phyloP scores from a whole-genome alignment of 2,888 invertebrate genomes.

The Stenotaenia linearis region DNA sequence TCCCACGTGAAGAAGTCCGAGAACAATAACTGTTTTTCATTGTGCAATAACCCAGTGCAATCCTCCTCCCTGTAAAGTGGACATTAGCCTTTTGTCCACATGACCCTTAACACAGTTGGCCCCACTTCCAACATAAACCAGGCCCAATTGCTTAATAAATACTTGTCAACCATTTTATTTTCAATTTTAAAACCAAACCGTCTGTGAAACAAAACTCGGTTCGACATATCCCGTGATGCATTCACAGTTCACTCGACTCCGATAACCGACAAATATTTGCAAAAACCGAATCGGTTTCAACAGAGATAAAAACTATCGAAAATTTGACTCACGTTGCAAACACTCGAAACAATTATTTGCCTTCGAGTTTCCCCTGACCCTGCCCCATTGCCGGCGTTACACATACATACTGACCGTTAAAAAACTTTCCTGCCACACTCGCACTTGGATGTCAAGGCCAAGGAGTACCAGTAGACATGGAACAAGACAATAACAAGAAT shows the following conservation, averaged over 20 bases:
- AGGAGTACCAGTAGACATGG: not conserved
- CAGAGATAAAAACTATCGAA: not conserved
- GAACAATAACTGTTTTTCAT: not conserved
- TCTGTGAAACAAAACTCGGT: too few species aligned
- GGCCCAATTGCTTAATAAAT: not conserved
- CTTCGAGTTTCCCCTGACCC: not conserved
- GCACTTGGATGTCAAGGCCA: conserved; percentile 12
- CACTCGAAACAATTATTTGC: not conserved
- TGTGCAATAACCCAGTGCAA: not conserved
- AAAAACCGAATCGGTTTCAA: not conserved
- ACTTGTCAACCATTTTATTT: not conserved
- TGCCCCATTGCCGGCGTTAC: not conserved
- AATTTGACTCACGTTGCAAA: not conserved
- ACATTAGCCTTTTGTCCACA: conserved; percentile 4
- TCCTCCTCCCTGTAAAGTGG: not conserved
- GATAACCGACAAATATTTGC: not conserved
- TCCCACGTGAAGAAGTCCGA: not conserved
- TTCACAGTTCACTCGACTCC: not conserved
- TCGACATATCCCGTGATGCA: not conserved
- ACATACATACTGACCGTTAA: not conserved
- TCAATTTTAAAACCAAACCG: not conserved
- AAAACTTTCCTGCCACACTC: not conserved
- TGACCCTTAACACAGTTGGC: not conserved
- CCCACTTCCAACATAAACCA: not conserved
- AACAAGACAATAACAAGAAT: conserved; percentile 24